Percentiles rank a stretch among this genome's conserved stretches.
These are phyloP conservation scores for Strix uralensis DNA, from an alignment of 2,113 vertebrate genomes.

Conservation along the genomic window DNA sequence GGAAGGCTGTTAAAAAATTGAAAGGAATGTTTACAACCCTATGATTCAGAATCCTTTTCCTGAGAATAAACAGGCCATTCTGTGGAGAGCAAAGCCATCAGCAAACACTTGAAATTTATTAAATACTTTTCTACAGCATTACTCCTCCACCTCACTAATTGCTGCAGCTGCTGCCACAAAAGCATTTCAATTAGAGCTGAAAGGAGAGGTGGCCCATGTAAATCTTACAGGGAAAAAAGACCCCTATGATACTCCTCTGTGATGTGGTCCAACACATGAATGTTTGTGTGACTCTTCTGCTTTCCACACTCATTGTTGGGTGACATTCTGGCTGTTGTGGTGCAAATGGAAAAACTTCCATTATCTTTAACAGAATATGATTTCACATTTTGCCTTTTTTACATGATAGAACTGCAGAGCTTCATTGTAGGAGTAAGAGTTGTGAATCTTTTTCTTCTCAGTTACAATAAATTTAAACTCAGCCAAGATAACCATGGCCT, in stretches of 20 bases:
- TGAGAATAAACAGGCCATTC: constrained; percentile 30
- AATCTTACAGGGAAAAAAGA: not conserved
- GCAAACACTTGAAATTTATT: constrained; percentile 48
- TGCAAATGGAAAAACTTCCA: not conserved
- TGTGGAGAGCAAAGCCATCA: constrained; percentile 20
- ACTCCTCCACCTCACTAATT: constrained; percentile 30
- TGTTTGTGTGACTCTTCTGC: not conserved
- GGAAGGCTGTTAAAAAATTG: not conserved
- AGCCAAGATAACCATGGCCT: not conserved
- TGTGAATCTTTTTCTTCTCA: not conserved
- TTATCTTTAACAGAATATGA: not conserved
- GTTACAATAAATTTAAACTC: not conserved
- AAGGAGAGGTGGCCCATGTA: not conserved
- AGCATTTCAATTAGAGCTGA: not conserved
- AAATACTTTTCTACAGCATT: constrained; percentile 22
- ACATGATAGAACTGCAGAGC: not conserved
- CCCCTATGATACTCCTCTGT: not conserved
- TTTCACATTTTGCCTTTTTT: not conserved
- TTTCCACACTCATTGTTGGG: not conserved
- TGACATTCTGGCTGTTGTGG: not conserved
- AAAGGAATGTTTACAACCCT: constrained; percentile 7
- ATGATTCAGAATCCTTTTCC: constrained; percentile 26
- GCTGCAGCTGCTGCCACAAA: constrained; percentile 24
- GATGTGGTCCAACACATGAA: not conserved
- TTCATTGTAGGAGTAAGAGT: not conserved